Percentiles rank a stretch among this genome's conserved stretches.
These are phyloP conservation scores for Drosophila kokeensis DNA, from an alignment of 2,888 invertebrate genomes.

Conservation along the genomic window DNA sequence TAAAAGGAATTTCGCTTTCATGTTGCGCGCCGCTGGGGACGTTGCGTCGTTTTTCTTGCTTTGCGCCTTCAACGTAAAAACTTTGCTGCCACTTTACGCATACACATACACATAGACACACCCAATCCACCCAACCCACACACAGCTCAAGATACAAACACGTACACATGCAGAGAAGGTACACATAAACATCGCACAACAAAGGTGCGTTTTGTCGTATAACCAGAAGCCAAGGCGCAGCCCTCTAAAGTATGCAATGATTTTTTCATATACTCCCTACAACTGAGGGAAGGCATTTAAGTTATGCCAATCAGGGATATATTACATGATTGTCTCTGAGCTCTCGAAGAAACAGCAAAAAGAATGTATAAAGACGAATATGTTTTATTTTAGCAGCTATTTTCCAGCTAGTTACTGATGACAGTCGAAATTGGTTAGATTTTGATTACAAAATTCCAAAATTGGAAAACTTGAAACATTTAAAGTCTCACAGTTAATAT, in stretches of 20 bases:
- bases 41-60: conserved; percentile 30
- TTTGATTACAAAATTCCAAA: background rate
- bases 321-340: background rate
- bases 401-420: background rate
- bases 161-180: background rate
- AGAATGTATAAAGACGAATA: no score
- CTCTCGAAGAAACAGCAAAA: background rate
- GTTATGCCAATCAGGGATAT: background rate
- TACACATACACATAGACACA: conserved; percentile 2
- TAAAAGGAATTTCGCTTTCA: conserved; percentile 78
- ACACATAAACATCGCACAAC: conserved; percentile 44
- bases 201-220: conserved; percentile 59
- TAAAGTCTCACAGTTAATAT: background rate
- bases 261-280: conserved; percentile 30
- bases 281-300: background rate
- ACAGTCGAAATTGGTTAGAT: background rate
- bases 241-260: conserved; percentile 45
- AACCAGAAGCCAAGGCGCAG: conserved; percentile 39
- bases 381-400: background rate
- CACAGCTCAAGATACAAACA: conserved; percentile 1
- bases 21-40: conserved; percentile 59
- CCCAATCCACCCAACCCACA: conserved; percentile 1
- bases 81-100: conserved; percentile 50
- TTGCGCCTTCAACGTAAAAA: conserved; percentile 42
- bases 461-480: background rate